These are phyloP conservation scores for Daboia siamensis DNA, from an alignment of 2,113 vertebrate genomes.

Conservation along the genomic window DNA sequence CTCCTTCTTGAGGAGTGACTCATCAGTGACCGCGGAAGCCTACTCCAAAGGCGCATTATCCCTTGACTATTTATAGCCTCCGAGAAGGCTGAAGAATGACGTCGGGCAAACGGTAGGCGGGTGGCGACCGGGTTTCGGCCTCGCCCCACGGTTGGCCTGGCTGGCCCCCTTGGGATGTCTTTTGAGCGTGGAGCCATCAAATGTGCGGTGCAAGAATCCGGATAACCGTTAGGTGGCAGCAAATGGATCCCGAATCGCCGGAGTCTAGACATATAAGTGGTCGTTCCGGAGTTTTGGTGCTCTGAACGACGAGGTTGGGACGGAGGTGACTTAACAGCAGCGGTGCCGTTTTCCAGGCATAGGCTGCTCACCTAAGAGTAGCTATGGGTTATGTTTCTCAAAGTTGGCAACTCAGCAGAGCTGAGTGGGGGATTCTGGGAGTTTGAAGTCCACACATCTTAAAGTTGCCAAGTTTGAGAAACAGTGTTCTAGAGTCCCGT, in stretches of 20 bases:
- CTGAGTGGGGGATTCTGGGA: background rate
- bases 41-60: background rate
- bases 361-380: background rate
- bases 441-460: background rate
- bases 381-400: background rate
- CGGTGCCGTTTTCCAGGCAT: background rate
- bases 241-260: background rate
- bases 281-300: background rate
- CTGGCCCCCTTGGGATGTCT: background rate
- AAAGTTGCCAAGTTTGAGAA: background rate
- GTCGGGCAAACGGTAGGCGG: constrained; percentile 1
- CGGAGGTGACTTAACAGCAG: background rate
- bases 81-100: constrained; percentile 4
- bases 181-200: background rate
- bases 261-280: background rate
- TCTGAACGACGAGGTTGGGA: too few species aligned
- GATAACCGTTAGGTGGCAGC: background rate
- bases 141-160: background rate
- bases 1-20: background rate
- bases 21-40: background rate
- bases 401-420: background rate
- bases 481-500: background rate
- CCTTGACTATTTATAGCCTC: background rate
- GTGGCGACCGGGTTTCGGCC: background rate
- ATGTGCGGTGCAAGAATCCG: background rate